phyloP scores from a whole-genome alignment of 2,888 invertebrate genomes.

The Torymus aiolomorphi region DNA sequence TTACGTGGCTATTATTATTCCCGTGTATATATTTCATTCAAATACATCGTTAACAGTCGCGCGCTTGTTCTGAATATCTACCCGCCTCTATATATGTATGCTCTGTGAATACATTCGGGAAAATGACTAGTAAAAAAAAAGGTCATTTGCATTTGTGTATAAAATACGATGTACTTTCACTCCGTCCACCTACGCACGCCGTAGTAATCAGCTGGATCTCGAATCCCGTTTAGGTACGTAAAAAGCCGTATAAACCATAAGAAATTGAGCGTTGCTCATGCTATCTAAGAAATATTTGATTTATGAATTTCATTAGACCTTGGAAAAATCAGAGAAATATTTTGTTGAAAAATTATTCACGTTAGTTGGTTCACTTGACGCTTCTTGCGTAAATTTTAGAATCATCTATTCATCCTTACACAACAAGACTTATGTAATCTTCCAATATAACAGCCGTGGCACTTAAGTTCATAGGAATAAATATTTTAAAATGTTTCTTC shows the following conservation, averaged over 20 bases:
- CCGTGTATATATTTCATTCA: conserved; percentile 47
- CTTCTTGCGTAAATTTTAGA: too few relatives aligned
- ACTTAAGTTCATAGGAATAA: too few relatives aligned
- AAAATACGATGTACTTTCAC: conserved; percentile 36
- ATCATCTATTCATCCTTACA: too few relatives aligned
- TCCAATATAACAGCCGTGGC: too few relatives aligned
- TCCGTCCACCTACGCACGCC: background rate
- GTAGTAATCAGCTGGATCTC: conserved; percentile 31
- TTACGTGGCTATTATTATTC: conserved; percentile 48
- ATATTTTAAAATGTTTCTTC: too few relatives aligned
- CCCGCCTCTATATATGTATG: background rate
- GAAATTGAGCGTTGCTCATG: background rate
- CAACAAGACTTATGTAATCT: too few relatives aligned
- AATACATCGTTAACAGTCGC: conserved; percentile 49
- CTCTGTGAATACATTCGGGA: conserved; percentile 8
- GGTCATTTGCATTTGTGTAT: conserved; percentile 40
- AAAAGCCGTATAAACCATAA: conserved; percentile 17
- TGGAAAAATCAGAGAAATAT: background rate
- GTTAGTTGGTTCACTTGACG: too few relatives aligned
- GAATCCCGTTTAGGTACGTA: conserved; percentile 9
- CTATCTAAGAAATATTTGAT: conserved; percentile 8
- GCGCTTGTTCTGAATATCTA: conserved; percentile 22
- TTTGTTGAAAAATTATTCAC: too few relatives aligned
- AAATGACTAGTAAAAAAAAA: conserved; percentile 37
- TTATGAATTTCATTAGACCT: conserved; percentile 6